Evolutionary conservation across 2,888 invertebrate genomes (phyloP), one percentile per base, ranked within the genome.

Genomic region (Torymus aiolomorphi): DNA sequence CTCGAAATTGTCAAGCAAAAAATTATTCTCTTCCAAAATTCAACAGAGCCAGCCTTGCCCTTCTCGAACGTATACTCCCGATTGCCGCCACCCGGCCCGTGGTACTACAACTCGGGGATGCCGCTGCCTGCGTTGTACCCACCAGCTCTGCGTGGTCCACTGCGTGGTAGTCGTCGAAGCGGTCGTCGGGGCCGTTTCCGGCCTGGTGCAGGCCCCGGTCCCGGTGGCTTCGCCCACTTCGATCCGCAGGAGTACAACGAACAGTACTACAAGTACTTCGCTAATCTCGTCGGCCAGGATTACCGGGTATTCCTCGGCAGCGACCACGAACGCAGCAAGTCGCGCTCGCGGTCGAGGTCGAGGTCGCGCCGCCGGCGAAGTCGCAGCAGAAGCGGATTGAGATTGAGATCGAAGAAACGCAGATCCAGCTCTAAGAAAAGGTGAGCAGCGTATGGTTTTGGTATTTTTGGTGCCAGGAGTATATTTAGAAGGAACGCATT

Each of bases 181-280:
- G 24, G 20, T 16, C 8, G 31, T 1, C 51, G 71, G 2, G 52
- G 72, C 20, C 66, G 78, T 16, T 83, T 88, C 56, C 83, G 42
- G 78, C 87, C 63, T 87, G 88, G 57, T 84, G 87, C 24, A 86
- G 72, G 61, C 8, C 42, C 42, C 42, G 42, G 42, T 10, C 8
- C 42, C 5, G 11, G 62, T 10, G 57, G 54, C 52, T 61, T 54
- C 11, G 75, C 67, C 14, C 80, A 86, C 1, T 88, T 88, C 76
- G 89, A 89, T 84, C 89, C 89, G 2, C 88, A 90, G 83, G 84
- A 91, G 18, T 90, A 91, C 76, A 89, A 91, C 82, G 91, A 91
- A 57, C 91, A 92, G 82, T 92, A 92, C 84, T 90, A 91, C 83
- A 93, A 93, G 84, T 94, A 94, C 81, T 94, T 94, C 83, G 92